phyloP scores from a whole-genome alignment of 2,888 invertebrate genomes.

The Salpingus planirostris region DNA sequence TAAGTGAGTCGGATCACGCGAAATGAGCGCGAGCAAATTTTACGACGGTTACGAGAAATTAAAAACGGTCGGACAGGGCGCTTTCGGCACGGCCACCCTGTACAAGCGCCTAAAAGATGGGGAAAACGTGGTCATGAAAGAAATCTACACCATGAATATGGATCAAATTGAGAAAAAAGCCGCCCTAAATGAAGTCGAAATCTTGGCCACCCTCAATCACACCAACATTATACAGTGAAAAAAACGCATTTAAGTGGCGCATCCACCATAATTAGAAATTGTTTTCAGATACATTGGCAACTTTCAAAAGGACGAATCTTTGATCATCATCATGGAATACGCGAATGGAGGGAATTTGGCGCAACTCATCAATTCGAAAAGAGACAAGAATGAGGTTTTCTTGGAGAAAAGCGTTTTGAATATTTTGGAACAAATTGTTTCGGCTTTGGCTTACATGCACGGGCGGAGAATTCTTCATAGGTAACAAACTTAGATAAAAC shows the following conservation, averaged over 20 bases:
- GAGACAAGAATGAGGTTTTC: constrained; percentile 38
- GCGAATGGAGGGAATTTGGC: constrained; percentile 66
- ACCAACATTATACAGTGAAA: constrained; percentile 60
- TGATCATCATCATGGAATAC: constrained; percentile 73
- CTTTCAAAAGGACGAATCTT: constrained; percentile 59
- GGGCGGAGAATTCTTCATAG: constrained; percentile 55
- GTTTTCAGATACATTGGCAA: constrained; percentile 56
- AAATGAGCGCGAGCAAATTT: constrained; percentile 12
- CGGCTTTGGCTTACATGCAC: constrained; percentile 63
- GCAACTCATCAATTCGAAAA: constrained; percentile 50
- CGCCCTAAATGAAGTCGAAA: constrained; percentile 61
- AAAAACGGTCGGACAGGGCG: constrained; percentile 56
- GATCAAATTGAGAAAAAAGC: constrained; percentile 56
- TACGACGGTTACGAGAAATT: constrained; percentile 49
- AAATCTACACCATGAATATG: constrained; percentile 61
- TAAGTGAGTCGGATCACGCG: no score
- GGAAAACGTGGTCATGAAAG: constrained; percentile 60
- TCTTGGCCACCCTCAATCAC: constrained; percentile 61
- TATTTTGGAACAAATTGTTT: constrained; percentile 58
- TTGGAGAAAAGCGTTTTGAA: constrained; percentile 54
- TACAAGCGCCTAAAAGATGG: constrained; percentile 56
- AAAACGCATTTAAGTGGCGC: no score
- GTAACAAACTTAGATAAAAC: constrained; percentile 31
- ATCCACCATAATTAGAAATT: constrained; percentile 3
- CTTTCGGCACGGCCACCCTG: constrained; percentile 63